These are phyloP conservation scores for Drosophila monieri DNA, from an alignment of 2,888 invertebrate species.

Conservation along the genomic window DNA sequence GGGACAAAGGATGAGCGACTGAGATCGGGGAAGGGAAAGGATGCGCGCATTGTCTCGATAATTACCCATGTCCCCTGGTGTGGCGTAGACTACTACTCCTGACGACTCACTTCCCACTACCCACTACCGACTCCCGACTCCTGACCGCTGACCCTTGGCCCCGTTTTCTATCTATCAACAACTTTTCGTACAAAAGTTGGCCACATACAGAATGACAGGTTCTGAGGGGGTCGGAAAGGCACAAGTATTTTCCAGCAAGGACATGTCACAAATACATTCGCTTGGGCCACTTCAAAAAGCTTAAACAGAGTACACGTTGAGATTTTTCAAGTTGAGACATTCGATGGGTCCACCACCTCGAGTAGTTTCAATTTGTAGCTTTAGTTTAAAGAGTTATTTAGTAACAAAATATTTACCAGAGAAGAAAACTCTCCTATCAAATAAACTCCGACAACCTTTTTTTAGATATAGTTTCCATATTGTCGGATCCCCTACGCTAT, in stretches of 20 bases:
- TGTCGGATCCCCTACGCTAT: background rate
- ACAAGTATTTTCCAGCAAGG: slow-evolving; percentile 27
- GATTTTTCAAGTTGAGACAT: slow-evolving; percentile 28
- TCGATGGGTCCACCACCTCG: slow-evolving; percentile 32
- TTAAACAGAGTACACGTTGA: slow-evolving; percentile 25
- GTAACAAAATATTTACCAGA: background rate
- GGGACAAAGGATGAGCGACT: background rate
- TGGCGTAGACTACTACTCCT: slow-evolving; percentile 39
- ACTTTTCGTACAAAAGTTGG: slow-evolving; percentile 60
- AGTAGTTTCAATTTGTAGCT: slow-evolving; percentile 13
- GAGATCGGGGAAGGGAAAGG: background rate
- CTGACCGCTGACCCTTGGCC: slow-evolving; percentile 61
- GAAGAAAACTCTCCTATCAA: background rate
- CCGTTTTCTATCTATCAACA: slow-evolving; percentile 65
- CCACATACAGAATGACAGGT: slow-evolving; percentile 32
- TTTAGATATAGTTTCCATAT: background rate
- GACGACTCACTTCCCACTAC: slow-evolving; percentile 17
- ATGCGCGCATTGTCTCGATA: slow-evolving; percentile 71
- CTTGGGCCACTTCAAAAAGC: slow-evolving; percentile 30
- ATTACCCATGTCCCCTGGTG: slow-evolving; percentile 72
- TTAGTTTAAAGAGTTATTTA: background rate
- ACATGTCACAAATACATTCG: slow-evolving; percentile 38
- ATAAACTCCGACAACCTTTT: too few relatives aligned
- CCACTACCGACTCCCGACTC: slow-evolving; percentile 14
- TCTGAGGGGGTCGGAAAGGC: background rate